These are phyloP conservation scores for Trichonephila clavata DNA, from an alignment of 1,140 invertebrate species.

Conservation along the genomic window DNA sequence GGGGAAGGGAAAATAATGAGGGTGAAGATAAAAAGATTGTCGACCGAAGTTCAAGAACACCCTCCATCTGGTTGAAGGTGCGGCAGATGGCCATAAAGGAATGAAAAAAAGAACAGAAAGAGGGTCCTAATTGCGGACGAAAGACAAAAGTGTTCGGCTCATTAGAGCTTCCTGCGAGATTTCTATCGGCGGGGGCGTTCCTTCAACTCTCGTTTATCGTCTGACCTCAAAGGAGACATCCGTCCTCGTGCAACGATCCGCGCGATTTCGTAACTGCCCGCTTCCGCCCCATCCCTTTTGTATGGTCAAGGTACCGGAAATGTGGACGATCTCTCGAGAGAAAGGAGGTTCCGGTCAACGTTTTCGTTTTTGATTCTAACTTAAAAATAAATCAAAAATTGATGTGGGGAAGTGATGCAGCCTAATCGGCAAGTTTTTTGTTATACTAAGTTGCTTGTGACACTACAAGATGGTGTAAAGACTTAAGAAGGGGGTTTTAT, in stretches of 20 bases:
- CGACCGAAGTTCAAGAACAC: background rate
- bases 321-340: background rate
- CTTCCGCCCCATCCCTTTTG: background rate
- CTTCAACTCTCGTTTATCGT: background rate
- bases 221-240: background rate
- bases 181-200: background rate
- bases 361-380: background rate
- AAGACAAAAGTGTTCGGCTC: background rate
- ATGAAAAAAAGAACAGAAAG: background rate
- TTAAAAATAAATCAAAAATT: background rate
- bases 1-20: too few species aligned
- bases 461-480: too few species aligned
- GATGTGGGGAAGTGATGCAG: background rate
- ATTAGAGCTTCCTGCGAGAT: background rate
- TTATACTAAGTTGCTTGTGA: too few species aligned
- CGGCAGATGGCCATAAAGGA: too few species aligned
- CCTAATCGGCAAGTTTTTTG: background rate
- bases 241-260: background rate
- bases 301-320: constrained; percentile 3
- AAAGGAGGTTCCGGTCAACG: background rate
- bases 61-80: background rate
- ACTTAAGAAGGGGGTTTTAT: too few species aligned
- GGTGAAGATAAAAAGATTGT: background rate
- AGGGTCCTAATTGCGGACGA: background rate
- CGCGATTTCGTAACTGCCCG: background rate